Conservation (phyloP, 92 coral and sea anemone species). For the Micromussa lordhowensis region DNA sequence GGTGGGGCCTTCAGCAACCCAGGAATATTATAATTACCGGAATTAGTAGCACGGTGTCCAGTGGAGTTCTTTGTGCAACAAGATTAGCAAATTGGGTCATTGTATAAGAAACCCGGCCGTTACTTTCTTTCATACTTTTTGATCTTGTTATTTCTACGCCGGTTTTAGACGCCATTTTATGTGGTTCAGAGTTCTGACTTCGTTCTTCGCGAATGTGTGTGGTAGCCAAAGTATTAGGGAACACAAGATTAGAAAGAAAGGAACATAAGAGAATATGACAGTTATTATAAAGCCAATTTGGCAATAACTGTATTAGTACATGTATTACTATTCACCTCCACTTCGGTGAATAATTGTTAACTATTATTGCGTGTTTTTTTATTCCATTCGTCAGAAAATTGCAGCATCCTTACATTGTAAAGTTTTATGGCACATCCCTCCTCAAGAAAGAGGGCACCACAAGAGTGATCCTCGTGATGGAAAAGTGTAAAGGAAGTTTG, state of each 20-base stretch:
- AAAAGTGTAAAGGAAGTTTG: constrained; percentile 24
- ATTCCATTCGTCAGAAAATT: neutral
- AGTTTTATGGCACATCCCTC: neutral
- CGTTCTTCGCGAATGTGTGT: no score
- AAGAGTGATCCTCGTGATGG: constrained; percentile 34
- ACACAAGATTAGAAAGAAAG: no score
- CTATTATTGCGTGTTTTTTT: neutral
- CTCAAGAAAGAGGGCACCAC: no score
- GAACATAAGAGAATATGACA: no score
- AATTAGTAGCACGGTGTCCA: neutral
- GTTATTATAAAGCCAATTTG: no score
- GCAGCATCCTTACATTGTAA: neutral
- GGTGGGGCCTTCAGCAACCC: neutral
- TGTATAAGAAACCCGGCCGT: neutral
- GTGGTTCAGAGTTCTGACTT: no score
- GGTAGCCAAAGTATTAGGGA: no score
- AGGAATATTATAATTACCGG: neutral
- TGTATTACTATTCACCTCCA: no score
- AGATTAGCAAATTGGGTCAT: neutral
- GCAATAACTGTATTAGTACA: no score
- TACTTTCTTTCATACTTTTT: neutral
- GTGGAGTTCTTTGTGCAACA: neutral
- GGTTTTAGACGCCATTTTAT: neutral
- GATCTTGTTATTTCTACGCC: neutral
- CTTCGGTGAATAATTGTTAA: no score